Conservation (phyloP, 2,797 vertebrate species). For the Pogonophryne albipinna region DNA sequence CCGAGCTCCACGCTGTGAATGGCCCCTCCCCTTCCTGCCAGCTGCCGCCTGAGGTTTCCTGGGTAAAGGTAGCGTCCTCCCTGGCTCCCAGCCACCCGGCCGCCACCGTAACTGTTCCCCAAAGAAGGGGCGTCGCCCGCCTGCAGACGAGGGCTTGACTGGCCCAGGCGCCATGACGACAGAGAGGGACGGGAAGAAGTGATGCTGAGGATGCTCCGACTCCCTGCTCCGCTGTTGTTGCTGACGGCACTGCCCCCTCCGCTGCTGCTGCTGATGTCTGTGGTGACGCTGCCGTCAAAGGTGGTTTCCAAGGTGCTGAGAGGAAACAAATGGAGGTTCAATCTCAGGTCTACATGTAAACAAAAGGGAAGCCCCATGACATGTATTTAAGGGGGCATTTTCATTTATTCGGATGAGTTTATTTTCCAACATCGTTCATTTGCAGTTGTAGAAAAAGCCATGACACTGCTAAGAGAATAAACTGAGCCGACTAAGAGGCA, state of each 20-base stretch:
- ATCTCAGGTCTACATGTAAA: not conserved
- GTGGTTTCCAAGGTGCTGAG: conserved; percentile 95
- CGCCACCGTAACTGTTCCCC: conserved; percentile 84
- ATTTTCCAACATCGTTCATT: not conserved
- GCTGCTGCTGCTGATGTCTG: conserved; percentile 89
- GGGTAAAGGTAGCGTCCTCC: conserved; percentile 90
- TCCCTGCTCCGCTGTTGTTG: conserved; percentile 49
- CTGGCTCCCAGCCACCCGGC: conserved; percentile 80
- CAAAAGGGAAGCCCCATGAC: not conserved
- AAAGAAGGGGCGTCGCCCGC: conserved; percentile 92
- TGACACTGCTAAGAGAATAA: too few species aligned
- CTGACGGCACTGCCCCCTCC: conserved; percentile 58
- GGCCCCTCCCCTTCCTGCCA: conserved; percentile 84
- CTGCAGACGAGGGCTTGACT: conserved; percentile 95
- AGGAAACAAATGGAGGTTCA: not conserved
- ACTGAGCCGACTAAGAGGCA: not conserved
- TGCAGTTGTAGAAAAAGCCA: not conserved
- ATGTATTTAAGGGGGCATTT: too few species aligned
- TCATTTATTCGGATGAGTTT: not conserved
- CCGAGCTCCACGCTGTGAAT: conserved; percentile 74
- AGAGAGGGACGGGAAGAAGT: conserved; percentile 92
- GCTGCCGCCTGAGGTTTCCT: conserved; percentile 89
- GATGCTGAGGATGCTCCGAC: conserved; percentile 93
- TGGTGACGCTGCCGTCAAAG: conserved; percentile 92
- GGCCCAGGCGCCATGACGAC: conserved; percentile 94